Evolutionary conservation across 2,797 vertebrate species (phyloP), one percentile per base, ranked within the genome.

Genomic region (Myotis planiceps): DNA sequence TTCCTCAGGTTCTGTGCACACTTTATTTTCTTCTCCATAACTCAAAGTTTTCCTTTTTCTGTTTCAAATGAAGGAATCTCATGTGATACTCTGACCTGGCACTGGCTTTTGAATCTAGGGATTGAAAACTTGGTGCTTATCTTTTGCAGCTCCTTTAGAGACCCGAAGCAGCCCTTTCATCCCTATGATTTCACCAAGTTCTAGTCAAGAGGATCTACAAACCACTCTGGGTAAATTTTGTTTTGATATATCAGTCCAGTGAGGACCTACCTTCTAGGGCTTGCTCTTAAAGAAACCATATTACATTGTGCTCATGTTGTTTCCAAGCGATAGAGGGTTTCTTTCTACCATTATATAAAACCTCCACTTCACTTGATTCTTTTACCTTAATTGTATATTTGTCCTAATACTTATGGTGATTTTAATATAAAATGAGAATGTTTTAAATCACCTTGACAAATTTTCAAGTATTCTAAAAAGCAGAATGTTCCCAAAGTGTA

Each of bases 71-170:
- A 14, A 88, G 87, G 23, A 9, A 32, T 86, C 27, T 75, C 79
- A 2, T 60, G 47, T 75, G 18, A 47, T 90, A 83, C 65, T 89
- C 92, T 92, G 88, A 0, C 55, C 53, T 92, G 78, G 5, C 83
- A 23, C 47, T 96, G 88, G 39, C 91, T 29, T 15, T 23, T 92
- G 69, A 75, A 79, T 87, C 7, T 81, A 34, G 83, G 94, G 6
- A 2, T 34, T 95, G 95, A 97, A 65, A 94, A 29, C 16, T 72
- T 78, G 3, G 18, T 83, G 18, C n/a, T 96, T 87, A 97, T 98
- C 91, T 98, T 94, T 98, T 98, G 95, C 98, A 99, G 98, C 90
- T 98, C 65, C 93, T 93, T 98, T 97, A 97, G 98, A 98, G 94
- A 97, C 98, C 75, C 94, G 91, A 32, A 80, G 37, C 27, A 89